Evolutionary conservation across 2,797 vertebrate genomes (phyloP), one percentile per base, ranked within the genome.

Genomic region (Pyrocephalus nanus): DNA sequence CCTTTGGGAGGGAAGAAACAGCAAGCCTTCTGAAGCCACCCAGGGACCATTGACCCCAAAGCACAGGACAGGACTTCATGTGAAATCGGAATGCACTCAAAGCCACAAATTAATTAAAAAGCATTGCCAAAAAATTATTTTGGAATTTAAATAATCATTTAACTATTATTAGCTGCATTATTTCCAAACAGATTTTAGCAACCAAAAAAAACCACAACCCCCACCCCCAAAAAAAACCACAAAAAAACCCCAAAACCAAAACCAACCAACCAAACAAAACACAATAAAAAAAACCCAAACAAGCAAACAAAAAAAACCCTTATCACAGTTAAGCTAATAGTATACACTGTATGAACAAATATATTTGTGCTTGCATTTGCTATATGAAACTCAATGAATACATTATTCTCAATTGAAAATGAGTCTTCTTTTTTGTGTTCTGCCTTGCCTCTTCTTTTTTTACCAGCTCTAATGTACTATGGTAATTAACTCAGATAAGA

Each of bases 401-500:
- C 16, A 50, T 87, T 57, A 88, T 55, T 73, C 42, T 66, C 15
- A 43, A 72, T 15, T 66, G 65, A 91, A 95, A 92, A 71, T 76
- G 2, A 80, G 12, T 51, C 80, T 55, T 82, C 22, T 34, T 77
- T 34, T 86, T 36, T 87, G 47, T 53, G 12, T 50, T 25, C 71
- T 78, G 81, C 19, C 19, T 87, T 83, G 12, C 23, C 15, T 69
- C 29, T 40, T 86, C 61, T 8, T 61, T 64, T 17, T 55, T 71
- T 11, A 72, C 15, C 20, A 69, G 8, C 22, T 72, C 17, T 92
- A 94, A 91, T 66, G 47, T 55, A 80, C n/a, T 69, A 25, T 15
- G 7, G 3, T 84, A 88, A 95, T 93, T 96, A 91, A 54, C 22
- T 88, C 62, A 90, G 61, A 93, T 55, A 72, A 86, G 54, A 95